These are phyloP conservation scores for Caranx melampygus DNA, from an alignment of 2,113 vertebrate genomes.

Conservation along the genomic window DNA sequence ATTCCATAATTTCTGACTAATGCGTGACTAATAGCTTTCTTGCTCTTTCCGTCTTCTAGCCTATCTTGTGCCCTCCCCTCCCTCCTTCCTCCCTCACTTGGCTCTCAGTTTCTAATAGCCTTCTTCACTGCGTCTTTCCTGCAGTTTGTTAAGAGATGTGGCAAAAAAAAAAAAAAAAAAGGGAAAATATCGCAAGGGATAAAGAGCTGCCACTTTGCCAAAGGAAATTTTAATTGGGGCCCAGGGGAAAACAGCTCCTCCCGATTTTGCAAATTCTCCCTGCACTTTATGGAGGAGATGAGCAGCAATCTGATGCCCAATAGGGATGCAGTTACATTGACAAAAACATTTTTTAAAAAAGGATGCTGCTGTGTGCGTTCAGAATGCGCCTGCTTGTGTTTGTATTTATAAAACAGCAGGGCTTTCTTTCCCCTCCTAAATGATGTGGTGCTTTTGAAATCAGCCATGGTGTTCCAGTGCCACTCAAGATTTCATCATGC, in stretches of 20 bases:
- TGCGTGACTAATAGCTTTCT: slow-evolving; percentile 81
- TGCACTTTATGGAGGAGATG: slow-evolving; percentile 76
- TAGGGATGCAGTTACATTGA: slow-evolving; percentile 71
- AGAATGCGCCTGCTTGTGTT: slow-evolving; percentile 55
- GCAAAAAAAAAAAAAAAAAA: slow-evolving; percentile 25
- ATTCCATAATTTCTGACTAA: slow-evolving; percentile 81
- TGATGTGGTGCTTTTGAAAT: slow-evolving; percentile 50
- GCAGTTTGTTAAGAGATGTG: slow-evolving; percentile 72
- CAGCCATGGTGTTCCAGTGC: slow-evolving; percentile 37
- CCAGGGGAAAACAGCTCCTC: slow-evolving; percentile 73
- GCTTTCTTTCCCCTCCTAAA: slow-evolving; percentile 42
- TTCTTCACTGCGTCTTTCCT: slow-evolving; percentile 59
- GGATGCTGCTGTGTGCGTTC: slow-evolving; percentile 22
- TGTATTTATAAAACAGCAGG: slow-evolving; percentile 59
- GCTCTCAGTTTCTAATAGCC: slow-evolving; percentile 71
- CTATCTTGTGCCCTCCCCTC: slow-evolving; percentile 42
- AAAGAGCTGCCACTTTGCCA: slow-evolving; percentile 78
- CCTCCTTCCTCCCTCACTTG: slow-evolving; percentile 46
- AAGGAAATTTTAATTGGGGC: slow-evolving; percentile 85
- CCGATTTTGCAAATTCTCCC: slow-evolving; percentile 73
- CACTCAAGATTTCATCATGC: slow-evolving; percentile 55
- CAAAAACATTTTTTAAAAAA: slow-evolving; percentile 57
- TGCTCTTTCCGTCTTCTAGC: slow-evolving; percentile 64
- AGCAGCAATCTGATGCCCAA: slow-evolving; percentile 66
- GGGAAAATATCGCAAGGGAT: slow-evolving; percentile 54